Evolutionary conservation across 1,140 invertebrate species (phyloP), one percentile per base, ranked within the genome.

Genomic region (Drosophila ohnishii): DNA sequence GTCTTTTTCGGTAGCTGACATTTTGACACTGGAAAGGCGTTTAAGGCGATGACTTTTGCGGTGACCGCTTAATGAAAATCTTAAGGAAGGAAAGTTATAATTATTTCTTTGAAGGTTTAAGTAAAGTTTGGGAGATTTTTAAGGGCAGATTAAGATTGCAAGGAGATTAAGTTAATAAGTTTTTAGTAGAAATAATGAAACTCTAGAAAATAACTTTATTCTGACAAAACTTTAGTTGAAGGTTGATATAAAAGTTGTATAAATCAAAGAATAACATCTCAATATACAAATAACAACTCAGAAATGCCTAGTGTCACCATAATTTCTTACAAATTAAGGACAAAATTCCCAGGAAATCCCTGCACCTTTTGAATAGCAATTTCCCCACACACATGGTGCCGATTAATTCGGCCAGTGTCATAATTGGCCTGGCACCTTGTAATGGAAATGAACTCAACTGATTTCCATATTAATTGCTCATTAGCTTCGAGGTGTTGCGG

Each of bases 401-500:
- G 35, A 40, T 51, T 60, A 47, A 53, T 62, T 47, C 39, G 48
- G 44, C n/a, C 22, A 37, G 55, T 60, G 28, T 48, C 66, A 66
- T 87, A 86, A 87, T 79, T 70, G 71, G 82, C 30, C 48, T 47
- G 62, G 59, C 58, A 25, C 50, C 60, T 66, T 70, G 79, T 70
- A 78, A 75, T 81, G 56, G 57, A 71, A 78, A 70, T 78, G 56
- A 57, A 71, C 65, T 40, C 59, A 53, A 56, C 66, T 77, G 64
- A 87, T 87, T 86, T 77, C 79, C 83, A 87, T 88, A 88, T 86
- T 87, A 86, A 86, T 86, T 86, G 79, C 75, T 80, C 72, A 72
- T 70, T 87, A 69, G 70, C 22, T 53, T 32, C 14, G 16, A 59
- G 40, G 34, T 47, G 28, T 30, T 50, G 55, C 19, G 53, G 61